These are phyloP conservation scores for Aepyceros melampus DNA, from an alignment of 2,113 vertebrate genomes.

Conservation along the genomic window DNA sequence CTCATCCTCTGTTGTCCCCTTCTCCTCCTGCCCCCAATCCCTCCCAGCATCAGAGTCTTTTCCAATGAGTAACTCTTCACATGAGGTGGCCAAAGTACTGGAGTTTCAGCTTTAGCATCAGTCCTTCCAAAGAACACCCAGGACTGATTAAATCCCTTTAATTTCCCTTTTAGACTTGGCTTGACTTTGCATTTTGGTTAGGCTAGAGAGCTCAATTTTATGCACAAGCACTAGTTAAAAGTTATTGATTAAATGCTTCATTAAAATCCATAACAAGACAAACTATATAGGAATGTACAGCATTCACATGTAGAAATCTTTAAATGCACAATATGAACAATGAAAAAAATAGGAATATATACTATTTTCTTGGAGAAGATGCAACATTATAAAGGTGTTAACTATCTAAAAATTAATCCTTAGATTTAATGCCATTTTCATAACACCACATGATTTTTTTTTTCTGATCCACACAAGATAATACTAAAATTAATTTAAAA, in stretches of 20 bases:
- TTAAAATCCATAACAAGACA: not conserved
- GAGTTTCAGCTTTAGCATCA: too few species aligned
- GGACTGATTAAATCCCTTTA: not conserved
- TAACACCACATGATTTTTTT: not conserved
- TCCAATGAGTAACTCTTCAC: too few species aligned
- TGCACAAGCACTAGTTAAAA: not conserved
- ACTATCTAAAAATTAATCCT: not conserved
- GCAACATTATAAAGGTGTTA: not conserved
- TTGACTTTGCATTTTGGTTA: not conserved
- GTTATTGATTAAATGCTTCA: not conserved
- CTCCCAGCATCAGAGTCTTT: too few species aligned
- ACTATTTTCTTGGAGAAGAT: not conserved
- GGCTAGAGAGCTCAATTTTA: not conserved
- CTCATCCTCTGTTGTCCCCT: too few species aligned
- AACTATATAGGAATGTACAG: not conserved
- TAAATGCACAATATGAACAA: not conserved
- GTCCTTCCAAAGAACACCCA: too few species aligned
- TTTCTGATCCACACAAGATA: not conserved
- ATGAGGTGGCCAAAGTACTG: too few species aligned
- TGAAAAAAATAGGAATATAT: not conserved
- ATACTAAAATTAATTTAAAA: constrained; percentile 4
- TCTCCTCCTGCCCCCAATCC: too few species aligned
- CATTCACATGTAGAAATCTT: not conserved
- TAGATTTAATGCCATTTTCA: not conserved
- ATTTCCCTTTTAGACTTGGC: not conserved